Percentiles rank a stretch among this genome's conserved stretches.
These are phyloP conservation scores for Tortricodes alternella DNA, from an alignment of 2,888 invertebrate species.

Conservation along the genomic window DNA sequence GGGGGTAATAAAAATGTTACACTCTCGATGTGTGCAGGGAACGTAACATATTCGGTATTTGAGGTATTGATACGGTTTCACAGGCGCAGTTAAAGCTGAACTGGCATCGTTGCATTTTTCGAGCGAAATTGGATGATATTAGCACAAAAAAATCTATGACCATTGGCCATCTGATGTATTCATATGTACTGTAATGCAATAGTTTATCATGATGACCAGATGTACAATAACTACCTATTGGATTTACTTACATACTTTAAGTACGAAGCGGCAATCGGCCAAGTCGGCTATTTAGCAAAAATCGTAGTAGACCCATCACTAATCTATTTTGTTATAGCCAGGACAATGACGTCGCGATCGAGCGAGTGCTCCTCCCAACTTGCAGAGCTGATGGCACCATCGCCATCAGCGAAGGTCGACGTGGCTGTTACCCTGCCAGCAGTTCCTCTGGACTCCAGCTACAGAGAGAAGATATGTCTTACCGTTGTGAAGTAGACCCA, in stretches of 20 bases:
- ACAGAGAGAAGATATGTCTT: constrained; percentile 73
- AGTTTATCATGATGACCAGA: too few species aligned
- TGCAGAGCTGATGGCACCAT: constrained; percentile 65
- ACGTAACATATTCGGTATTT: background rate
- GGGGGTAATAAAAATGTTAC: constrained; percentile 26
- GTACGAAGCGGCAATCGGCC: too few species aligned
- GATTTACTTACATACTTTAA: too few species aligned
- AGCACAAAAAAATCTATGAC: too few species aligned
- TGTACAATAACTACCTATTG: too few species aligned
- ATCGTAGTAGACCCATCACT: too few species aligned
- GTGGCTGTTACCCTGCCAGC: constrained; percentile 72
- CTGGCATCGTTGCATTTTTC: too few species aligned
- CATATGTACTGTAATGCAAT: too few species aligned
- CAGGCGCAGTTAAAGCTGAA: too few species aligned
- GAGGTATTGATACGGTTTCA: background rate
- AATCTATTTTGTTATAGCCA: constrained; percentile 47
- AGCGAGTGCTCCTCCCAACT: constrained; percentile 72
- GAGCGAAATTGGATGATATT: too few species aligned
- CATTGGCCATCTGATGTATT: too few species aligned
- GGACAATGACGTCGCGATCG: constrained; percentile 76
- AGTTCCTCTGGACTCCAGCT: constrained; percentile 64
- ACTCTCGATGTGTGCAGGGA: background rate
- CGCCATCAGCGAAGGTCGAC: constrained; percentile 68
- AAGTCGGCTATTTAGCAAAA: too few species aligned
- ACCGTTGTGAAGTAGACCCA: constrained; percentile 65